Percentiles rank a stretch among this genome's conserved stretches.
Conservation (phyloP, 2,888 invertebrate genomes). For the Antheraea yamamai region DNA sequence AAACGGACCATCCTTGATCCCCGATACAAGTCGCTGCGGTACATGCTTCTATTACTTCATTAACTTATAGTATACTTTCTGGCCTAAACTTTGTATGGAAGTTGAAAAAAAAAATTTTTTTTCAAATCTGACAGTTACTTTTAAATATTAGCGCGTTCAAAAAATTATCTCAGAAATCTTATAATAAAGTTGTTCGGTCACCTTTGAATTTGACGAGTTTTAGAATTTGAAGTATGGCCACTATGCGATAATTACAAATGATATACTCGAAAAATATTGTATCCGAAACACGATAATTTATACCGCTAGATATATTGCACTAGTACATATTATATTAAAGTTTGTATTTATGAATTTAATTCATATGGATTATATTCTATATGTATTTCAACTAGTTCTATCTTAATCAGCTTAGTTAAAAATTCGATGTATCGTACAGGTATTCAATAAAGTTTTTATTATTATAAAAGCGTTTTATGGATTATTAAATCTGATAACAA, state of each 20-base stretch:
- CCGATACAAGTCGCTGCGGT: too few relatives aligned
- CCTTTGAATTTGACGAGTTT: background rate
- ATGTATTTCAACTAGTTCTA: background rate
- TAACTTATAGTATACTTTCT: too few relatives aligned
- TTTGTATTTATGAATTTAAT: background rate
- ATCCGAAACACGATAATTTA: too few relatives aligned
- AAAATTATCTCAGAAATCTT: too few relatives aligned
- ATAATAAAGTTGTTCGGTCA: background rate
- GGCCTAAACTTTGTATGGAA: too few relatives aligned
- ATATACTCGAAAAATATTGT: too few relatives aligned
- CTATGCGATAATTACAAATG: background rate
- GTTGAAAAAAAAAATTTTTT: too few relatives aligned
- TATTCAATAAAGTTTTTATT: background rate
- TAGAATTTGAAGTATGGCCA: background rate
- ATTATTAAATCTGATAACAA: too few relatives aligned
- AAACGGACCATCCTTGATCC: too few relatives aligned
- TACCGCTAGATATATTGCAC: background rate
- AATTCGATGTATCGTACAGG: background rate
- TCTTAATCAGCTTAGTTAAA: background rate
- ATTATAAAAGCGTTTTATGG: background rate
- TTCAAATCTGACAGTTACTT: too few relatives aligned
- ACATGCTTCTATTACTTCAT: too few relatives aligned
- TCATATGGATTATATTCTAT: background rate
- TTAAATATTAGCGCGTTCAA: too few relatives aligned
- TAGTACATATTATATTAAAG: background rate